A percentile compares a stretch with the other conserved stretches of the same genome.
Conservation (phyloP, 1,140 invertebrate species). For the Whitmania pigra region DNA sequence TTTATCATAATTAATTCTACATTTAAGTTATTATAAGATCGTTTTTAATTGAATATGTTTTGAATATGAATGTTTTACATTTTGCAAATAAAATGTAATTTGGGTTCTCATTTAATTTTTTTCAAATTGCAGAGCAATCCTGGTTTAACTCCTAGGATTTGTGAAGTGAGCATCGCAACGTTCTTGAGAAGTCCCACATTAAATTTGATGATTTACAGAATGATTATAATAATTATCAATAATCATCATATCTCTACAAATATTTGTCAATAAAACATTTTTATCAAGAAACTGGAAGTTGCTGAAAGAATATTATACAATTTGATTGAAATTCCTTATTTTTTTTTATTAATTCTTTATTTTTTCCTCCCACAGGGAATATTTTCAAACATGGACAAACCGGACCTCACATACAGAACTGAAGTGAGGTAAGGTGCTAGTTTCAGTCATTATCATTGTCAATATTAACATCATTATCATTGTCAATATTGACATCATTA, state of each 20-base stretch:
- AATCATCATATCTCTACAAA: no score
- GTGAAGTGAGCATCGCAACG: constrained; percentile 24
- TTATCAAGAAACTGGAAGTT: no score
- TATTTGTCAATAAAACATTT: no score
- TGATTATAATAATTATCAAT: no score
- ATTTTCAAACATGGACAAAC: constrained; percentile 49
- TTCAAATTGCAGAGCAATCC: constrained; percentile 53
- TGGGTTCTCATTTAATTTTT: constrained; percentile 19
- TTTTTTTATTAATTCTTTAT: not conserved
- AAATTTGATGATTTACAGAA: no score
- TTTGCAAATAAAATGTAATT: not conserved
- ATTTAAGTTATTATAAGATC: constrained; percentile 26
- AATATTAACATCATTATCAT: no score
- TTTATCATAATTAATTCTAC: not conserved
- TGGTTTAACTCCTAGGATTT: constrained; percentile 71
- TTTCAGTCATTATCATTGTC: not conserved
- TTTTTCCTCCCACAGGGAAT: constrained; percentile 31
- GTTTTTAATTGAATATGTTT: no score
- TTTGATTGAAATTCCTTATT: not conserved
- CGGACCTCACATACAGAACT: constrained; percentile 54
- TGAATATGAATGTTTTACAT: no score
- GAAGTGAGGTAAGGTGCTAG: constrained; percentile 38
- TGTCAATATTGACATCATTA: no score
- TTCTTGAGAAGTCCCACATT: no score
- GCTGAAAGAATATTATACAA: not conserved